Base-by-base conservation (phyloP, 2,113 vertebrate species). In the Apeltes quadracus region DNA sequence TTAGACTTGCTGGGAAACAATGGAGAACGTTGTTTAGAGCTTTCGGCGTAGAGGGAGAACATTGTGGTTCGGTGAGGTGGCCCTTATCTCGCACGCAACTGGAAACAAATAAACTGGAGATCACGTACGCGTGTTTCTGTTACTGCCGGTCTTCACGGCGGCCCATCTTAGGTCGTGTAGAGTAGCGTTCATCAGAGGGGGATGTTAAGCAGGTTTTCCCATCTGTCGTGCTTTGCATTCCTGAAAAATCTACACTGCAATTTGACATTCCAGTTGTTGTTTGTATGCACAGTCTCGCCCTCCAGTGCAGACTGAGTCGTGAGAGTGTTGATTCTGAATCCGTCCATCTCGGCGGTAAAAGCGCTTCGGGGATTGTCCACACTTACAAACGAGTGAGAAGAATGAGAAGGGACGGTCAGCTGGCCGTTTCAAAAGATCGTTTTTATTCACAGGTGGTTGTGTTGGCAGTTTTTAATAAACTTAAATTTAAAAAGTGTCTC, bases 241-340 rank as follows among this genome's bases (percentile, higher is more conserved):
- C 75, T 78, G 44, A 61, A 58, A 83, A 84, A 58, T 88, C 63
- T 84, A 39, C 44, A 27, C n/a, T 18, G 62, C 68, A 84, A 70
- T 83, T 79, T 82, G 72, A 27, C 75, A 81, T 85, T 84, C 79
- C 84, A 84, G 79, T 81, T 90, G 79, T 84, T 90, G 79, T 84
- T 87, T 69, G 77, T 75, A 75, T 74, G 70, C 75, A 79, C 76
- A 81, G 59, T 81, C 61, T 64, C 69, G 74, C 59, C 69, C 62
- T 67, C 53, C 23, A 61, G 55, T 61, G 27, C 62, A 68, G 51
- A 59, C 67, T 41, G 54, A 41, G 69, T 69, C 48, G 46, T 41
- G 58, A 25, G 72, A 41, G 48, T 22, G 38, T 27, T 29, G 57
- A 71, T 71, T n/a, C 11, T 46, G 44, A 54, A 61, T 41, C 61